A percentile compares a stretch with the other conserved stretches of the same genome.
Conservation (phyloP, 2,797 vertebrate species). For the Prionace glauca region DNA sequence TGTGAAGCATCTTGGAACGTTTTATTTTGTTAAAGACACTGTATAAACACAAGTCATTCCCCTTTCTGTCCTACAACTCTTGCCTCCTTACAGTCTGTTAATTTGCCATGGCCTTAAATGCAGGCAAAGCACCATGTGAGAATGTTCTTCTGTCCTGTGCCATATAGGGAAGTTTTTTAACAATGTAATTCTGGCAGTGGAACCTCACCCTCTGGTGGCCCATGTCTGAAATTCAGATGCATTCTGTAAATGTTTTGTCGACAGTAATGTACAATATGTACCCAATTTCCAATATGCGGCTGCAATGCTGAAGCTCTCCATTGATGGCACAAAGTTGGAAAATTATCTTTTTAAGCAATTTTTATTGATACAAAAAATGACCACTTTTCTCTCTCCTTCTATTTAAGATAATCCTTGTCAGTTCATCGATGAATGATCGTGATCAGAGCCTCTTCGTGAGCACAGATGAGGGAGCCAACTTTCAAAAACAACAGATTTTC, state of each 20-base stretch:
- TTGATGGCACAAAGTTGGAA: neutral
- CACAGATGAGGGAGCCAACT: constrained; percentile 81
- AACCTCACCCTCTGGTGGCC: neutral
- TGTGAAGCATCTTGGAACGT: neutral
- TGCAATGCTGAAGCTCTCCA: neutral
- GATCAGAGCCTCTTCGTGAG: constrained; percentile 91
- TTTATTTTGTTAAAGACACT: neutral
- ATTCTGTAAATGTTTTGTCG: neutral
- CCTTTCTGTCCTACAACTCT: neutral
- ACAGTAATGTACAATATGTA: neutral
- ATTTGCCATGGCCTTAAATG: neutral
- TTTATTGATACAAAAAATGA: neutral
- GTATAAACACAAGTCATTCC: neutral
- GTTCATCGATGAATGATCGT: constrained; percentile 78
- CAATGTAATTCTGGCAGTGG: neutral
- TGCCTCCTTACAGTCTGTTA: neutral
- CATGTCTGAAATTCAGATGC: neutral
- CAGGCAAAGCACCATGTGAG: neutral
- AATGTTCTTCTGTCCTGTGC: neutral
- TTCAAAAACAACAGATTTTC: constrained; percentile 74
- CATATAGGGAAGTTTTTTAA: neutral
- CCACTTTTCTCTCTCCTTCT: constrained; percentile 36
- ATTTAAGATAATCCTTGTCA: constrained; percentile 82
- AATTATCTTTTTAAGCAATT: neutral
- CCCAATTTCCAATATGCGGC: neutral